A percentile compares a stretch with the other conserved stretches of the same genome.
phyloP scores from a whole-genome alignment of 2,113 vertebrate genomes.

The Nymphicus hollandicus region DNA sequence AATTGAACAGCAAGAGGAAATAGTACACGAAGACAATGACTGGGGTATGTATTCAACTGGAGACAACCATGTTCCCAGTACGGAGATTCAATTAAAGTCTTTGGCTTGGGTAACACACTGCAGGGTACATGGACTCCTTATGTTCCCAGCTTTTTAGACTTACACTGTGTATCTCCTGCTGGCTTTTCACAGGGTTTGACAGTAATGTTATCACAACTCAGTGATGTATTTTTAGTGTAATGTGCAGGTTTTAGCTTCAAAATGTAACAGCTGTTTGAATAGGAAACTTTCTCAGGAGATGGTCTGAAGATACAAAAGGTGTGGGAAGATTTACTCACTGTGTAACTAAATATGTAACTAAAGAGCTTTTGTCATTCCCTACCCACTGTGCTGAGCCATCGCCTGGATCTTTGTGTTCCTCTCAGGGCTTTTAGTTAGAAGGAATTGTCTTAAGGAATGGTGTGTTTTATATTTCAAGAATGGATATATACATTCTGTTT shows the following conservation, averaged over 20 bases:
- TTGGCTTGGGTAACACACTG: background rate
- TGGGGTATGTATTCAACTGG: slow-evolving; percentile 80
- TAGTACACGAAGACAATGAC: slow-evolving; percentile 91
- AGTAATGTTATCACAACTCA: background rate
- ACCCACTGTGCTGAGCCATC: background rate
- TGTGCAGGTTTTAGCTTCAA: background rate
- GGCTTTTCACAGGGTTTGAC: background rate
- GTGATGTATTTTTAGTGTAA: background rate
- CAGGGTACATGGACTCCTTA: background rate
- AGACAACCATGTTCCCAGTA: background rate
- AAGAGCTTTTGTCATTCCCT: background rate
- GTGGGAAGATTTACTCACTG: background rate
- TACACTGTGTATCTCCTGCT: background rate
- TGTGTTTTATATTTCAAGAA: background rate
- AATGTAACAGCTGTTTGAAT: background rate
- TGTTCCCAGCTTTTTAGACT: background rate
- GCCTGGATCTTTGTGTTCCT: background rate
- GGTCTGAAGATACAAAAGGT: background rate
- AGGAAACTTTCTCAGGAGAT: background rate
- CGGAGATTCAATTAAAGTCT: background rate
- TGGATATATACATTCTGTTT: background rate
- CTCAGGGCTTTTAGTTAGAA: background rate
- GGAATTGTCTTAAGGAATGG: background rate
- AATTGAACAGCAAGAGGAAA: slow-evolving; percentile 72
- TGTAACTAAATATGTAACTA: background rate